phyloP scores from a whole-genome alignment of 2,797 vertebrate species.

The Anguilla marmorata region DNA sequence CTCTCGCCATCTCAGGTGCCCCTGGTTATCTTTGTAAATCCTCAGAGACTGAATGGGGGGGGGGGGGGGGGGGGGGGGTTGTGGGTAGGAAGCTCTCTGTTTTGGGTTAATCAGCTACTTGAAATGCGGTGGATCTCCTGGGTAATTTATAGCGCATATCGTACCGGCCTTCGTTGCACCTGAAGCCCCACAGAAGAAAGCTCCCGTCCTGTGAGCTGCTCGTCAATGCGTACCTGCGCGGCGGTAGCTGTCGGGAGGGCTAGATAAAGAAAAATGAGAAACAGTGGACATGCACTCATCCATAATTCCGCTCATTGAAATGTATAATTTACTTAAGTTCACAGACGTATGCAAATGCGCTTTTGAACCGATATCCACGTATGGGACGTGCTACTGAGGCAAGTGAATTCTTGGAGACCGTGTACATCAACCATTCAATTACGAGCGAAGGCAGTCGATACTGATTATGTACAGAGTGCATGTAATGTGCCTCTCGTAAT shows the following conservation, averaged over 20 bases:
- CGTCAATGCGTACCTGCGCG: neutral
- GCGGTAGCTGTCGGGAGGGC: neutral
- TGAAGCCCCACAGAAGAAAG: neutral
- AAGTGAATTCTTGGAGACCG: neutral
- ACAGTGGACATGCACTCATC: neutral
- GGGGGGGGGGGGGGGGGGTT: neutral
- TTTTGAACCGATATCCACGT: neutral
- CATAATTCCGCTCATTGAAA: neutral
- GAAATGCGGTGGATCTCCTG: constrained; percentile 5
- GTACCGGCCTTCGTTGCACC: neutral
- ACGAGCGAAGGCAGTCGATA: neutral
- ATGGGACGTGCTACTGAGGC: neutral
- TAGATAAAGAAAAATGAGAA: neutral
- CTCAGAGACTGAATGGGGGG: neutral
- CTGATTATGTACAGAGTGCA: neutral
- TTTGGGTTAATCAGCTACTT: constrained; percentile 26
- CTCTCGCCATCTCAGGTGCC: constrained; percentile 10
- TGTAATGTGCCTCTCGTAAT: neutral
- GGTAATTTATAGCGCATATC: neutral
- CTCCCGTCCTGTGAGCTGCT: neutral
- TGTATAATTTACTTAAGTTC: neutral
- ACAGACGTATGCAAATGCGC: neutral
- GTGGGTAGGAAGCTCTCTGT: constrained; percentile 13
- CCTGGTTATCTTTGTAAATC: neutral
- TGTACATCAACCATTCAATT: neutral